Evolutionary conservation across 2,113 vertebrate genomes (phyloP), one percentile per base, ranked within the genome.

Genomic region (Platichthys stellatus): DNA sequence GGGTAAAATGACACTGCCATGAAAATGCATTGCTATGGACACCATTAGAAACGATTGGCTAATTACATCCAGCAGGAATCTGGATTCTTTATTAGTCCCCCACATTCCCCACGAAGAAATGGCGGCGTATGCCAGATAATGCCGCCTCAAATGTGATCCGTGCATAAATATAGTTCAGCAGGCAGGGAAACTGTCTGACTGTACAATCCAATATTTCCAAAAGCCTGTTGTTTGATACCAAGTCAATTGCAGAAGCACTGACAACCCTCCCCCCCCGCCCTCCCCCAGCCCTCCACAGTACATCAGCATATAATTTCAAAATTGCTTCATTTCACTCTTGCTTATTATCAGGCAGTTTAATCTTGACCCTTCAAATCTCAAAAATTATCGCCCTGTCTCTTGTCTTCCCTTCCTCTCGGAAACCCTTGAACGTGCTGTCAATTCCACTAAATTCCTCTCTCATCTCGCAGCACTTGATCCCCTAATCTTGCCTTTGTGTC

Each of bases 321-420:
- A 89, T 90, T 78, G 85, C 65, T 89, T 90, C 76, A 89, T 92
- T 90, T 89, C 82, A 80, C 82, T 81, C 76, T 61, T 63, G 76
- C 88, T 88, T 84, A 87, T 92, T 92, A 92, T 93, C 90, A 89
- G 86, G 76, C 86, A 82, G 89, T 90, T 93, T 91, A 87, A 92
- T 93, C 90, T 91, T 86, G 90, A 93, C 90, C 92, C 87, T 88
- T 88, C 89, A 90, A 85, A 93, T 90, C 87, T 87, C 65, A 65
- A 43, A 83, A 88, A 90, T 78, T 28, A 89, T 92, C 87, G 65
- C 73, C 87, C 73, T 63, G 87, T 88, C 86, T 84, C 85, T 78
- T 69, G 86, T 85, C 87, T 85, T 72, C 73, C 31, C 83, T 76
- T 73, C 60, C 87, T 76, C 82, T 81, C 43, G 47, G 86, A 76